phyloP scores from a whole-genome alignment of 2,888 invertebrate species.

The Protodeltote pygarga region DNA sequence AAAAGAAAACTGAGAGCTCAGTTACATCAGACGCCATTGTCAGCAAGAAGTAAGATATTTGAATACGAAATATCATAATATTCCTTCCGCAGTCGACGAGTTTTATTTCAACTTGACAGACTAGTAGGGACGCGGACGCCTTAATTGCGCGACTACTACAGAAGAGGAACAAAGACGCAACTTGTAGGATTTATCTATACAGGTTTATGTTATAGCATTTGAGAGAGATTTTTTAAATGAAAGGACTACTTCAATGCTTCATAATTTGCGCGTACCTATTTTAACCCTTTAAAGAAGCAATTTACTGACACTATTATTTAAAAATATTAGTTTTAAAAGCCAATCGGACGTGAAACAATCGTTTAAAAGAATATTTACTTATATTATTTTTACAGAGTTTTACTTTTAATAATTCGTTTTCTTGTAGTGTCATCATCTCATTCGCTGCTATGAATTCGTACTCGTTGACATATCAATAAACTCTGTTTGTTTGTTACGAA shows the following conservation, averaged over 20 bases:
- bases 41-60: conserved; percentile 48
- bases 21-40: conserved; percentile 38
- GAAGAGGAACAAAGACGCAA: conserved; percentile 48
- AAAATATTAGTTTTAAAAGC: too few species aligned
- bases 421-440: too few species aligned
- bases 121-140: conserved; percentile 41
- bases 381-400: too few species aligned
- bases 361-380: too few species aligned
- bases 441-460: too few species aligned
- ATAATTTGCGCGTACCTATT: too few species aligned
- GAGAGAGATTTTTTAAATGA: conserved; percentile 12
- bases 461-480: background rate
- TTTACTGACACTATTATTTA: too few species aligned
- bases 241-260: too few species aligned
- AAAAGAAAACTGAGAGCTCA: conserved; percentile 16
- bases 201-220: conserved; percentile 33
- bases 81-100: conserved; percentile 43
- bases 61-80: conserved; percentile 64
- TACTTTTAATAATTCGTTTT: too few species aligned
- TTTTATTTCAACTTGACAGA: conserved; percentile 62
- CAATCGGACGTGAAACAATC: too few species aligned
- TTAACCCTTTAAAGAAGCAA: too few species aligned
- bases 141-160: conserved; percentile 56
- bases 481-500: conserved; percentile 11
- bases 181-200: conserved; percentile 39